Percentiles rank a stretch among this genome's conserved stretches.
These are phyloP conservation scores for Leptinotarsa undecemlineata DNA, from an alignment of 1,140 invertebrate genomes.

Conservation along the genomic window DNA sequence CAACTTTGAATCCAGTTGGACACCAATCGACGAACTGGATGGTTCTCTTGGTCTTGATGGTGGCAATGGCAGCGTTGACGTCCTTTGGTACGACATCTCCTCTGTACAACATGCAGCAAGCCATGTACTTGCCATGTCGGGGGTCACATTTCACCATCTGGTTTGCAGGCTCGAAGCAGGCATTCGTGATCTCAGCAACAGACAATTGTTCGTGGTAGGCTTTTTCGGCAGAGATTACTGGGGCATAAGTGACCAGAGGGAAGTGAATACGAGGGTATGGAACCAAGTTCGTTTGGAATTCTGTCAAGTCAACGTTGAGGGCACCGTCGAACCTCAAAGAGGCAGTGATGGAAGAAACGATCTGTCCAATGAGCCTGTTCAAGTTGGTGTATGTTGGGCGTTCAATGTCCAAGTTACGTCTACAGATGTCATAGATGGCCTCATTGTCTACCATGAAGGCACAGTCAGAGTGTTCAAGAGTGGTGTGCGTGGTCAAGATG, in stretches of 20 bases:
- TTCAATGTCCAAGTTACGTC: conserved; percentile 67
- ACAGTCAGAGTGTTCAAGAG: conserved; percentile 66
- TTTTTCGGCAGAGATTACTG: conserved; percentile 63
- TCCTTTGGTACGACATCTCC: conserved; percentile 62
- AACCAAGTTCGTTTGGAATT: conserved; percentile 77
- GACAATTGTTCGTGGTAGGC: conserved; percentile 71
- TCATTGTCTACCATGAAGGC: conserved; percentile 73
- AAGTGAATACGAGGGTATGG: conserved; percentile 74
- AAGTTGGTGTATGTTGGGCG: conserved; percentile 67
- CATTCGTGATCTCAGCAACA: conserved; percentile 71
- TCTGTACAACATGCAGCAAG: conserved; percentile 71
- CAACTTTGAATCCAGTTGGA: conserved; percentile 74
- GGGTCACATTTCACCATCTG: conserved; percentile 75
- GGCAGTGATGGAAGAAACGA: conserved; percentile 78
- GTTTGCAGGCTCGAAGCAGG: conserved; percentile 68
- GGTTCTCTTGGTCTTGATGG: conserved; percentile 76
- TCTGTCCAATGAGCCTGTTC: conserved; percentile 70
- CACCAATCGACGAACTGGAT: conserved; percentile 74
- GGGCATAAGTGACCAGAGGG: conserved; percentile 76
- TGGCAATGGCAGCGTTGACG: conserved; percentile 79
- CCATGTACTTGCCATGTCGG: conserved; percentile 72
- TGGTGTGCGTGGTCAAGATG: conserved; percentile 67
- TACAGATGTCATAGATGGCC: conserved; percentile 75
- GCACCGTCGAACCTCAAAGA: conserved; percentile 78
- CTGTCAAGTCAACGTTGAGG: conserved; percentile 78